Evolutionary conservation across 2,113 vertebrate genomes (phyloP), one percentile per base, ranked within the genome.

Genomic region (Canis aureus): DNA sequence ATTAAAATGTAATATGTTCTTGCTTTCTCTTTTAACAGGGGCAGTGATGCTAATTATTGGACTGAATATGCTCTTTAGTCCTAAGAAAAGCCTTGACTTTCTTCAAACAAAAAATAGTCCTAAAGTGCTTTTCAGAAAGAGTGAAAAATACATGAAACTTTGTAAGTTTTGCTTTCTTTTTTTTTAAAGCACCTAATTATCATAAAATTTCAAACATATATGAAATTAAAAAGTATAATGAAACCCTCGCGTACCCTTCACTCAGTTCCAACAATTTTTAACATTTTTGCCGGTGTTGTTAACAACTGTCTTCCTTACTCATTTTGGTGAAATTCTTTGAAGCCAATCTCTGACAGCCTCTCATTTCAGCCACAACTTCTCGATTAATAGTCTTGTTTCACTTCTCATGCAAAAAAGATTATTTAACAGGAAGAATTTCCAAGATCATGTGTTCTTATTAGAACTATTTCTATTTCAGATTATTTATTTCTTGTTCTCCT

Each of bases 1-100:
- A 83, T 88, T 96, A 93, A 32, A 85, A 96, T 93, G 2, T 43
- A 7, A 79, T 59, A 0, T 94, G 29, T 95, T 79, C 19, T 98
- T 98, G 91, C 3, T 98, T 97, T 86, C n/a, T 94, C 57, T 96
- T 81, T 87, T n/a, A 59, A 92, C 96, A 99, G 99, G 98, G 9
- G 96, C 98, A 80, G 67, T 98, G 57, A 98, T 99, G 98, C 51
- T 98, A 20, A 98, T 98, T 92, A 91, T 99, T 97, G 98, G 98
- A 2, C 9, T 98, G 74, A 97, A 67, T 62, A 93, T 98, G 94
- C 82, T 99, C 9, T 73, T 49, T 94, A 97, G 97, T 95, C 94
- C 97, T 27, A 98, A 97, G 89, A 98, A 98, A 97, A 98, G 97
- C 3, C 67, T 98, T 78, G 97, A 93, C 57, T 98, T 89, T 89